These are phyloP conservation scores for Agrilus mali DNA, from an alignment of 2,888 invertebrate species.

Conservation along the genomic window DNA sequence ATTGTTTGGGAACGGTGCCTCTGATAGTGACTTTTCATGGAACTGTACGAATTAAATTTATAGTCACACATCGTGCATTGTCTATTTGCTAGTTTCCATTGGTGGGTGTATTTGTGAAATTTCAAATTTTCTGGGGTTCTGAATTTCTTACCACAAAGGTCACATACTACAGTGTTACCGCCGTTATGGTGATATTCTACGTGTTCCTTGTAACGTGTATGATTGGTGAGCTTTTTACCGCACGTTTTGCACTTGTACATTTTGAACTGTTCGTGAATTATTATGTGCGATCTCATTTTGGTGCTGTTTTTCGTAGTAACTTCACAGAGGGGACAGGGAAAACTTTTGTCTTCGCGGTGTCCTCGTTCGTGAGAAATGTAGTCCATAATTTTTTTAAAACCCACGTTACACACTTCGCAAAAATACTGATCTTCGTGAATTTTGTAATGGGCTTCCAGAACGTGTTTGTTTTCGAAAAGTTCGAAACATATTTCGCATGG, in stretches of 20 bases:
- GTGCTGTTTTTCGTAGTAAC: slow-evolving; percentile 24
- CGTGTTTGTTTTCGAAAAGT: slow-evolving; percentile 23
- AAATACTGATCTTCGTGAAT: slow-evolving; percentile 30
- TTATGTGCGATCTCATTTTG: slow-evolving; percentile 27
- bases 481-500: slow-evolving; percentile 30
- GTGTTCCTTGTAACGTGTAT: slow-evolving; percentile 43
- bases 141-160: slow-evolving; percentile 41
- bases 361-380: slow-evolving; percentile 28
- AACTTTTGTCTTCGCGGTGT: slow-evolving; percentile 26
- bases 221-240: slow-evolving; percentile 43
- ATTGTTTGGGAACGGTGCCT: slow-evolving; percentile 9
- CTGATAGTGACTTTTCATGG: slow-evolving; percentile 21
- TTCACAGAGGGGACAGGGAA: slow-evolving; percentile 30
- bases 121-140: slow-evolving; percentile 30
- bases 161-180: slow-evolving; percentile 40
- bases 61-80: slow-evolving; percentile 18
- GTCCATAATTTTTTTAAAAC: slow-evolving; percentile 29
- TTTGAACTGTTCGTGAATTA: slow-evolving; percentile 24
- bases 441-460: slow-evolving; percentile 28
- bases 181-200: slow-evolving; percentile 43
- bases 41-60: slow-evolving; percentile 27
- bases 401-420: slow-evolving; percentile 28
- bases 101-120: slow-evolving; percentile 24
- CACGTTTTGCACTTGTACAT: slow-evolving; percentile 43
- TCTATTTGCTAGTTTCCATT: too few relatives aligned